A percentile compares a stretch with the other conserved stretches of the same genome.
Conservation (phyloP, 2,797 vertebrate species). For the Ptychadena robeensis region DNA sequence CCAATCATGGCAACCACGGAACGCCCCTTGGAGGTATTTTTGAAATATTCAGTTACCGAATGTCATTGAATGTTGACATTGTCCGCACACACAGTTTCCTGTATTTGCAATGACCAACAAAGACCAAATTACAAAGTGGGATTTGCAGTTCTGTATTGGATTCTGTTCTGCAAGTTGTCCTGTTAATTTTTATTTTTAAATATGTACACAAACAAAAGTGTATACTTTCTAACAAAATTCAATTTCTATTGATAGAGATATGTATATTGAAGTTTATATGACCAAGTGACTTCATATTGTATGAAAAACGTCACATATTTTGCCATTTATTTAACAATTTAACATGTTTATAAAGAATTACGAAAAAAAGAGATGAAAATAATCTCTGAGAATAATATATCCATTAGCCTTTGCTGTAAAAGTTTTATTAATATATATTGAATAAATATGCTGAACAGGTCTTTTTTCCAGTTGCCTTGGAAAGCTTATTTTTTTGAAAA, state of each 20-base stretch:
- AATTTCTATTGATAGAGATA: conserved; percentile 47
- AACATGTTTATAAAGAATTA: conserved; percentile 17
- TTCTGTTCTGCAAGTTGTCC: background rate
- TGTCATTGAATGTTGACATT: background rate
- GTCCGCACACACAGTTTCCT: no score
- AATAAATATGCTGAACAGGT: conserved; percentile 9
- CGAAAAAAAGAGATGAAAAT: conserved; percentile 10
- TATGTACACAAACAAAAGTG: no score
- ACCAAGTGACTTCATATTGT: conserved; percentile 29
- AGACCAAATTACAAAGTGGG: background rate
- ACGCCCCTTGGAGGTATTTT: background rate
- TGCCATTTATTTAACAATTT: conserved; percentile 53
- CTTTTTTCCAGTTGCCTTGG: background rate
- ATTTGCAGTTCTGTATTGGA: background rate
- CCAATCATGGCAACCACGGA: background rate
- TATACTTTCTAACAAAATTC: conserved; percentile 11
- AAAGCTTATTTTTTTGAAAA: conserved; percentile 1
- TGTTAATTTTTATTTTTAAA: no score
- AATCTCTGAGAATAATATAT: conserved; percentile 36
- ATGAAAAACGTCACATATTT: conserved; percentile 12
- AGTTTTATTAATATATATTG: conserved; percentile 2
- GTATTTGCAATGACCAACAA: background rate
- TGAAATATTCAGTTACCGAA: background rate
- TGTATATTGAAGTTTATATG: conserved; percentile 27
- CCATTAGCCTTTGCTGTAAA: conserved; percentile 4